phyloP scores from a whole-genome alignment of 2,797 vertebrate species.

The Coluber constrictor region DNA sequence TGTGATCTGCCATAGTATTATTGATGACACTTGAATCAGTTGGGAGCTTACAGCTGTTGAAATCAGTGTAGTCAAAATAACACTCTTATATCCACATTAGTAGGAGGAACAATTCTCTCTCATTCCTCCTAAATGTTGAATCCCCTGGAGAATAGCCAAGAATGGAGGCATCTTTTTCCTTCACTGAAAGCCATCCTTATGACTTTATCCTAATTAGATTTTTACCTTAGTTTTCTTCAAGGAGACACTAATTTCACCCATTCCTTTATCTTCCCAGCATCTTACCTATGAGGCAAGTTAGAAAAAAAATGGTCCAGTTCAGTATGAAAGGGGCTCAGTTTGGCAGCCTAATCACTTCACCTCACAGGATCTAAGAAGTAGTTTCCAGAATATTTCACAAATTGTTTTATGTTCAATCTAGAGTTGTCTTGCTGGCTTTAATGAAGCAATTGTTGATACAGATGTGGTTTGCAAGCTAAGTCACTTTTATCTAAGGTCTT shows the following conservation, averaged over 20 bases:
- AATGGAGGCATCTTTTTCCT: neutral
- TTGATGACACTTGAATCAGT: neutral
- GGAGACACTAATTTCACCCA: neutral
- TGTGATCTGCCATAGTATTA: neutral
- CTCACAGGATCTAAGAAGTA: neutral
- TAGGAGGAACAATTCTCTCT: neutral
- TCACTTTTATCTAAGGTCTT: neutral
- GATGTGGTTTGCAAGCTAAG: neutral
- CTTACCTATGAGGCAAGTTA: neutral
- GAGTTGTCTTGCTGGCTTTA: neutral
- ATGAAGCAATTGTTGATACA: neutral
- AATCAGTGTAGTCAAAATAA: neutral
- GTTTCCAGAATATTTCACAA: neutral
- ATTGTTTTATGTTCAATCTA: neutral
- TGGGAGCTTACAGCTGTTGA: neutral
- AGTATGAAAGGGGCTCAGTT: neutral
- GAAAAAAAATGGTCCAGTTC: neutral
- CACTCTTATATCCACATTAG: neutral
- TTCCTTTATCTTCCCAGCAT: neutral
- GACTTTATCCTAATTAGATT: neutral
- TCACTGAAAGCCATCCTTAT: neutral
- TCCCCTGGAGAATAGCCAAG: neutral
- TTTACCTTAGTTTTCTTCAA: neutral
- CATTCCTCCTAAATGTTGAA: neutral
- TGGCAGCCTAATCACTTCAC: neutral